These are phyloP conservation scores for Chaetops frenatus DNA, from an alignment of 2,113 vertebrate genomes.

Conservation along the genomic window DNA sequence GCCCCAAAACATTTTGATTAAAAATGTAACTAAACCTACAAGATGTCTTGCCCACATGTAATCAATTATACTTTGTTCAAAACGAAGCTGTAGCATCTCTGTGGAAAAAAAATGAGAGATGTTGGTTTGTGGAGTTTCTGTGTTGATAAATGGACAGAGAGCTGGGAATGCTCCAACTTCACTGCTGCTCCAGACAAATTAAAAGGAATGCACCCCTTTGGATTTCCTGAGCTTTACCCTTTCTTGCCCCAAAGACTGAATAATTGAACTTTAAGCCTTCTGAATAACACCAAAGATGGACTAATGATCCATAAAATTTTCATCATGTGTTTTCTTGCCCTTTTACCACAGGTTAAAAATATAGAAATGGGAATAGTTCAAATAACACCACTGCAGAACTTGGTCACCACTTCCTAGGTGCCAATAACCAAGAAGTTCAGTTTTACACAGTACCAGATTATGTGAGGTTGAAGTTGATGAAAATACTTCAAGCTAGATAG, in stretches of 20 bases:
- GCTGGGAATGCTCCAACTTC: neutral
- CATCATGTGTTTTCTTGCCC: neutral
- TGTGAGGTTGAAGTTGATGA: neutral
- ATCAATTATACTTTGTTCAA: neutral
- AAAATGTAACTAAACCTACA: neutral
- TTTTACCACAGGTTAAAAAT: neutral
- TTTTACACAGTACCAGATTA: neutral
- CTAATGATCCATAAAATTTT: neutral
- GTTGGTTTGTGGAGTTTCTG: neutral
- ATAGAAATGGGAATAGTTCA: neutral
- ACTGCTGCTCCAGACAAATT: slow-evolving; percentile 1
- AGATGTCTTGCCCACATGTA: neutral
- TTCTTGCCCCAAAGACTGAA: neutral
- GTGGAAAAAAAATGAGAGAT: neutral
- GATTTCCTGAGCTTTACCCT: neutral
- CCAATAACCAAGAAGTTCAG: neutral
- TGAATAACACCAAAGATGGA: neutral
- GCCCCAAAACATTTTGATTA: neutral
- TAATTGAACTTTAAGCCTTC: neutral
- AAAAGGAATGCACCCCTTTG: slow-evolving; percentile 10
- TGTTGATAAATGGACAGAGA: neutral
- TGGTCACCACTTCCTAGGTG: neutral
- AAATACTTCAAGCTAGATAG: neutral
- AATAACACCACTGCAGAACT: neutral
- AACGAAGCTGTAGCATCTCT: neutral